Base-by-base conservation (phyloP, 1,140 invertebrate genomes). In the Dufourea novaeangliae region DNA sequence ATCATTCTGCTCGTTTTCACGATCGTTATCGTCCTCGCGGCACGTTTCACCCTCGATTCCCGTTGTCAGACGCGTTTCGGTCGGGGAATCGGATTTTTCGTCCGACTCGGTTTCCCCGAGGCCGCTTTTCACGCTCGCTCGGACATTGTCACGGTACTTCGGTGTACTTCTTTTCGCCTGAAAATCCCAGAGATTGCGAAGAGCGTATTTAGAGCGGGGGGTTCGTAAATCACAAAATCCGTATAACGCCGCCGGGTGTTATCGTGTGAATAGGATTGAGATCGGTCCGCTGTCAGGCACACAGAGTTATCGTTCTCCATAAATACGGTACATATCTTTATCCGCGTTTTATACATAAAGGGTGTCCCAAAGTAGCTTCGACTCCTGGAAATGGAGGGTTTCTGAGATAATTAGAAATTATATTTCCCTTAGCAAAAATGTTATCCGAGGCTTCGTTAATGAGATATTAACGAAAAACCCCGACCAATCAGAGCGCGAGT, bases 201-300 rank as follows among this genome's bases (percentile, higher is more conserved):
- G n/a, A 54, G 14, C 22, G 66, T 27, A 54, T 68, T 54, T 39
- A 37, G 66, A 12, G 50, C 27, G 32, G 11, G 50, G 32, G 11
- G 50, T 37, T 8, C 20, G 50, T 68, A 54, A 68, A 68, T 68
- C 66, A 54, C 22, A 25, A 25, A 37, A 54, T 68, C n/a, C 32
- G 32, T 12, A 17, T 22, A 14, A 34, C 32, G n/a, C n/a, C 14
- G 32, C 25, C 32, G n/a, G n/a, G n/a, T n/a, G 66, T 52, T 67
- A 50, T 67, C n/a, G 14, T 29, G 29, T 5, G 29, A 52, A 52
- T 52, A 67, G n/a, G 20, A 7, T n/a, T n/a, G 22, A 37, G 32
- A 61, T 61, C 29, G 59, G 34, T 20, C 20, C 6, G 11, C 59
- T 37, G 59, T 34, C 59, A 22, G n/a, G 11, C 25, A 12, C 34